These are phyloP conservation scores for Eurystomus gularis DNA, from an alignment of 2,113 vertebrate genomes.

Conservation along the genomic window DNA sequence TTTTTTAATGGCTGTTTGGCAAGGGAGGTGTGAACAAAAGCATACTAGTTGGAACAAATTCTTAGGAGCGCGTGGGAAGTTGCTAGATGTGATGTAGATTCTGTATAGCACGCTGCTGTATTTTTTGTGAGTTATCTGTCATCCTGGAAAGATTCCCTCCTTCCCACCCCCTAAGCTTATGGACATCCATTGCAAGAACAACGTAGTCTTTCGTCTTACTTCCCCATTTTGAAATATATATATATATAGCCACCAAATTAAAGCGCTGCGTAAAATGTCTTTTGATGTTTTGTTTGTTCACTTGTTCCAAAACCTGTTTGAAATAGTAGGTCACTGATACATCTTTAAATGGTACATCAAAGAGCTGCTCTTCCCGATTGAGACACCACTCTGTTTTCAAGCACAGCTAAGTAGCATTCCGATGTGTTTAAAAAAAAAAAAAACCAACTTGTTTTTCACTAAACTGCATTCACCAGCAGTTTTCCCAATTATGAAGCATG, in stretches of 20 bases:
- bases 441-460: conserved; percentile 1
- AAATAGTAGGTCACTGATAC: conserved; percentile 66
- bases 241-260: conserved; percentile 20
- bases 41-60: not conserved
- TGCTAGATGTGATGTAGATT: not conserved
- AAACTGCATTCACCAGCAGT: conserved; percentile 35
- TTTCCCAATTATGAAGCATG: not conserved
- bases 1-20: not conserved
- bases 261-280: conserved; percentile 33
- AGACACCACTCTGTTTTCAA: conserved; percentile 47
- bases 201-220: not conserved
- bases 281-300: conserved; percentile 65
- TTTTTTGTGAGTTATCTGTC: not conserved
- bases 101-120: not conserved
- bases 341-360: conserved; percentile 47
- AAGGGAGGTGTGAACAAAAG: not conserved
- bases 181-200: not conserved
- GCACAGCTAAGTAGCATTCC: conserved; percentile 30
- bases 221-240: conserved; percentile 22
- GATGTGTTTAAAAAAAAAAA: not conserved
- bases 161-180: not conserved
- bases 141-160: not conserved
- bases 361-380: conserved; percentile 45
- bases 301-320: conserved; percentile 62
- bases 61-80: not conserved